Evolutionary conservation across 2,113 vertebrate genomes (phyloP).

Genomic region (Psilopogon haemacephalus): DNA sequence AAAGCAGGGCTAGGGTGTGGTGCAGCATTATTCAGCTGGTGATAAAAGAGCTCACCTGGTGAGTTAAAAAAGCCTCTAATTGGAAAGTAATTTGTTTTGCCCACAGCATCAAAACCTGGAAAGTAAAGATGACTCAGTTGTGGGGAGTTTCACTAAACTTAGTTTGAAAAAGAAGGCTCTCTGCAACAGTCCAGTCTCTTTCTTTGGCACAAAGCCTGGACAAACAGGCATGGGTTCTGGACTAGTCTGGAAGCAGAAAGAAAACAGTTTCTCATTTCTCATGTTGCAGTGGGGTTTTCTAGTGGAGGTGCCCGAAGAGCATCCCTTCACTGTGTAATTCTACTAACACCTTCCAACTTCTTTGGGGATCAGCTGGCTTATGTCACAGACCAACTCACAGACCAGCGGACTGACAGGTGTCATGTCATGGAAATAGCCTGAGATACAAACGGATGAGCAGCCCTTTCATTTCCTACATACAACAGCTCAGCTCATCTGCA

Average conservation of each 20-base stretch:
- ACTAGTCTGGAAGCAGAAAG: neutral
- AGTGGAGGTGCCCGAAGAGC: neutral
- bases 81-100: neutral
- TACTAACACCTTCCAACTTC: neutral
- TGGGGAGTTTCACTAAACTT: neutral
- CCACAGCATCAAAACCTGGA: neutral
- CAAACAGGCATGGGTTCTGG: neutral
- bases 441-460: neutral
- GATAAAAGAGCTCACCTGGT: neutral
- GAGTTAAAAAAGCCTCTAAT: neutral
- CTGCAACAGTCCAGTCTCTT: neutral
- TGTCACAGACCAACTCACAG: neutral
- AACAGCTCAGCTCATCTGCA: neutral
- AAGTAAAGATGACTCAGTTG: neutral
- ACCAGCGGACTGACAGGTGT: neutral
- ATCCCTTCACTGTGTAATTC: neutral
- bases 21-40: neutral
- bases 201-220: neutral
- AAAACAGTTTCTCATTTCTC: neutral
- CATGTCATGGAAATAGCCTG: neutral
- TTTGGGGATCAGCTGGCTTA: neutral
- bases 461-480: neutral
- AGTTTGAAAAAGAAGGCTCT: neutral
- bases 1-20: neutral
- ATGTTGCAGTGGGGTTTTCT: rapidly evolving